Base-by-base conservation (phyloP, 2,113 vertebrate genomes). In the Laticauda colubrina region DNA sequence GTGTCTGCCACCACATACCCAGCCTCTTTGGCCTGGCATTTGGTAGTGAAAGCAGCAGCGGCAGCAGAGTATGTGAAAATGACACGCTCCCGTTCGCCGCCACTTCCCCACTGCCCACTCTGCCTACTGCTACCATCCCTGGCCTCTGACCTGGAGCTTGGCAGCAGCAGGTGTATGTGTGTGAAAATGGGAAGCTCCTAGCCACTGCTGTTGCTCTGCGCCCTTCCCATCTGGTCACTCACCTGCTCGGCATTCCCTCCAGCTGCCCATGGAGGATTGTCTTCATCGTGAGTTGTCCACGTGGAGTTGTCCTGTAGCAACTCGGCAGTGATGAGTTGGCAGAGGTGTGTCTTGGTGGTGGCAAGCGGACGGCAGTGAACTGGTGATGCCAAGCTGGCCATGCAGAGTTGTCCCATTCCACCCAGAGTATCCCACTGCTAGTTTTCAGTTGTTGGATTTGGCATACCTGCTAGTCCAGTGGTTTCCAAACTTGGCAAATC, bases 1-100 rank as follows among this genome's bases (percentile, higher is more conserved):
- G 3, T 29, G 10, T 29, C 3, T 61, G 24, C 24, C 24, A 9
- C 59, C 24, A 61, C 9, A 29, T 61, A 29, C 26, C 59, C 59
- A 61, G 59, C 24, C 59, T 61, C 24, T 61, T 61, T 61, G 59
- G 24, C 3, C 9, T 64, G 61, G 61, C 4, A 10, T 64, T 64
- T 3, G 4, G 59, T 1, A 64, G 11, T 64, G 26, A 11, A 29
- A 64, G 26, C 61, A 64, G 61, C 3, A 10, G 59, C 59, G 26
- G 59, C 24, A 61, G 24, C 11, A 29, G 10, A 1, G 3, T 64
- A 26, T 64, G 61, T 64, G 61, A 64, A 64, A 64, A 64, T 64
- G 26, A 26, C 26, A 64, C 1, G 10, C 0, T 23, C 61, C 26
- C 0, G 11, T 11, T 29, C 1, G 4, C 61, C 0, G 1, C 61